Base-by-base conservation (phyloP, 2,888 invertebrate genomes). In the Nebria salina region DNA sequence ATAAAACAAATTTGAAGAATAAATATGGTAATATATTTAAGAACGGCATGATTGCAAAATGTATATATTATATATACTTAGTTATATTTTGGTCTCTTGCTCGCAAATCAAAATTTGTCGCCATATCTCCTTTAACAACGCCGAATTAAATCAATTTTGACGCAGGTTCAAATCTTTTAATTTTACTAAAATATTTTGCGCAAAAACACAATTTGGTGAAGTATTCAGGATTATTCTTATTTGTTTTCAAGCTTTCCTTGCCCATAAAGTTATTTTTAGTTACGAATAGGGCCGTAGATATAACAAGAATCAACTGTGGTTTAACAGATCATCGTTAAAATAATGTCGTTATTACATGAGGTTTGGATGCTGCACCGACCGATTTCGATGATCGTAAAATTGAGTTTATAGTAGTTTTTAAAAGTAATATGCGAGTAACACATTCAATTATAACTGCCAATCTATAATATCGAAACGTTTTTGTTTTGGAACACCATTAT, bases 401-500 rank as follows among this genome's bases (percentile, higher is more conserved):
- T 70, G 70, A 15, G 70, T 25, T 70, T 70, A 70, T 70, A 25
- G 25, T 26, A 70, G n/a, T 25, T 70, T 25, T 9, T 13, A 70
- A 7, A 68, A 70, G 70, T 26, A 70, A 26, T 70, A 70, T 34
- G 70, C 34, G 70, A 26, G 70, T 70, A 70, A 70, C 70, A 70
- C 70, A 70, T 70, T 70, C 70, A 70, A 70, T 70, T 70, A 70
- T 70, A 11, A 20, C 34, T 25, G 25, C 34, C 70, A 34, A 70
- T 70, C 70, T 25, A 70, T 70, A 5, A 1, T 7, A 66, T 66
- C 66, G 66, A 13, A 34, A 34, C 66, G n/a, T 1, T 66, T 66
- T 66, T 34, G 13, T 70, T 70, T 70, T 11, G 4, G 6, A 70
- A 20, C 70, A 15, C 9, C 25, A 68, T 68, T 68, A 68, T 7